Evolutionary conservation across 30 jellyfish, hydroid and myxozoan species (phyloP).

Genomic region (Turritopsis dohrnii): DNA sequence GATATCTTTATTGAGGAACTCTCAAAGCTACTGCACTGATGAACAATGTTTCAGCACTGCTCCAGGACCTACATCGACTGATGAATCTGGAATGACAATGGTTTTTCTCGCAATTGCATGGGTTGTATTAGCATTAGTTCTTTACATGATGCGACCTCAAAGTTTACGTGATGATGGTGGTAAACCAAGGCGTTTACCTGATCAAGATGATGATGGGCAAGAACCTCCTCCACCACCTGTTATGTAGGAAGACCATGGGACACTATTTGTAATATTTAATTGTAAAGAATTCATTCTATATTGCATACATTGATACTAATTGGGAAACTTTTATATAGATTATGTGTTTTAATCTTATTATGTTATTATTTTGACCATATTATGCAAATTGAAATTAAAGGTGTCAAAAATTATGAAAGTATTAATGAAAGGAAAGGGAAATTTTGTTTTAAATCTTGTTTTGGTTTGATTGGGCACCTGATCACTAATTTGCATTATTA

Average conservation of each 20-base stretch:
- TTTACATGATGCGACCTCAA: conserved; percentile 47
- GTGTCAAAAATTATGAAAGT: no score
- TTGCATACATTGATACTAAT: neutral
- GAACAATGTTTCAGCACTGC: conserved; percentile 82
- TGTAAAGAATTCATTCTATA: neutral
- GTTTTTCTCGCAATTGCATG: conserved; percentile 79
- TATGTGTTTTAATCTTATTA: neutral
- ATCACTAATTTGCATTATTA: no score
- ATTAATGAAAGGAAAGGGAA: no score
- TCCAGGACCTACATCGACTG: conserved; percentile 49
- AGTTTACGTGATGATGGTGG: conserved; percentile 23
- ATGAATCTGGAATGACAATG: conserved; percentile 60
- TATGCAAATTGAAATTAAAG: no score
- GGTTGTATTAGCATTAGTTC: conserved; percentile 70
- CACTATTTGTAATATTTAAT: neutral
- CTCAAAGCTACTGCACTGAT: conserved; percentile 95
- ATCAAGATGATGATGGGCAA: conserved; percentile 5
- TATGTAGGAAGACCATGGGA: neutral
- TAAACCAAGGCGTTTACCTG: conserved; percentile 14
- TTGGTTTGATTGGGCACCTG: no score
- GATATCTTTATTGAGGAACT: conserved; percentile 77
- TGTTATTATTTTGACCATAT: no score
- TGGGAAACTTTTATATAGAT: neutral
- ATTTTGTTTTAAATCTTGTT: no score
- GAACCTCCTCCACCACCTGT: conserved; percentile 28